Percentiles rank a stretch among this genome's conserved stretches.
Evolutionary conservation across 2,113 vertebrate species (phyloP).

Genomic region (Takifugu flavidus): DNA sequence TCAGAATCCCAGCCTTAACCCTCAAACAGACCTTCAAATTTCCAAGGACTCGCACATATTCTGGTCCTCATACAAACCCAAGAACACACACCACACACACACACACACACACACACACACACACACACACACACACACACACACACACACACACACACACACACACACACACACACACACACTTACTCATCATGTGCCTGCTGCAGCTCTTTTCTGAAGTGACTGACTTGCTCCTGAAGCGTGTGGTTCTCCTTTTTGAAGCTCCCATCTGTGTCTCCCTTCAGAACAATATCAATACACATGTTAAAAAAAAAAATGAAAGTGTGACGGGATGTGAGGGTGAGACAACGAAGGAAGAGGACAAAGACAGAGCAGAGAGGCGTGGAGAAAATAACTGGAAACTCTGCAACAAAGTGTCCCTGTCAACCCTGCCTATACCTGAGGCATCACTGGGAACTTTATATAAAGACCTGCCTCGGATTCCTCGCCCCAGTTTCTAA

Average conservation of each 20-base stretch:
- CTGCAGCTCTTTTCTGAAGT: conserved; percentile 76
- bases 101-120: background rate
- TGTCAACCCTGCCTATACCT: conserved; percentile 30
- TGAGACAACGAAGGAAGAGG: conserved; percentile 5
- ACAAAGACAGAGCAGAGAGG: conserved; percentile 13
- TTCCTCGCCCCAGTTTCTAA: conserved; percentile 56
- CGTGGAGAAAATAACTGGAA: conserved; percentile 6
- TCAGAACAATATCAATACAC: conserved; percentile 21
- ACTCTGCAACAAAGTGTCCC: conserved; percentile 7
- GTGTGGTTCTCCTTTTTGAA: conserved; percentile 67
- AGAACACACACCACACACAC: conserved; percentile 1
- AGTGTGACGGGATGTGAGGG: conserved; percentile 1
- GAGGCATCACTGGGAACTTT: conserved; percentile 32
- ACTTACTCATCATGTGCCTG: conserved; percentile 82
- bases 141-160: conserved; percentile 5
- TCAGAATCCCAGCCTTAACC: too few relatives aligned
- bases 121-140: conserved; percentile 34
- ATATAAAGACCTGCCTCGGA: conserved; percentile 8
- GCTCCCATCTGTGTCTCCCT: conserved; percentile 25
- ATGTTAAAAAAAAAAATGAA: conserved; percentile 8
- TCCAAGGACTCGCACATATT: too few relatives aligned
- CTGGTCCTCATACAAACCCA: too few relatives aligned
- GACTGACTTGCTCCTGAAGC: conserved; percentile 74
- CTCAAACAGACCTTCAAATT: too few relatives aligned
- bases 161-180: background rate